phyloP scores from a whole-genome alignment of 2,113 vertebrate genomes.

The Siniperca knerii region DNA sequence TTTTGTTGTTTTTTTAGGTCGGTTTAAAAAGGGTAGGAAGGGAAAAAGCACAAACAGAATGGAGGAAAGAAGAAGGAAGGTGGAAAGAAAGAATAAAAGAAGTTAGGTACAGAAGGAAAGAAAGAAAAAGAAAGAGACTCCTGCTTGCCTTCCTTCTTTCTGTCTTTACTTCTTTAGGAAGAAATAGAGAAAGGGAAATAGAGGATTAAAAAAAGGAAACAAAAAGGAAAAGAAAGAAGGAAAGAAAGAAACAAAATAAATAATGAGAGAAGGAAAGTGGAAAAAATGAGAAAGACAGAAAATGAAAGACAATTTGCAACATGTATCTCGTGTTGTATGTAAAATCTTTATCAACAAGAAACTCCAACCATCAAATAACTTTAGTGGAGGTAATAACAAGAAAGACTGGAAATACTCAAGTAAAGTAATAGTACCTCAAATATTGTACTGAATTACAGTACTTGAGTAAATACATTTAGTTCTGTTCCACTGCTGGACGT shows the following conservation, averaged over 20 bases:
- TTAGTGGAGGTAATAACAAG: neutral
- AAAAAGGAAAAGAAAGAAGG: too few species aligned
- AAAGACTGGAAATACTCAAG: neutral
- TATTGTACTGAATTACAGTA: neutral
- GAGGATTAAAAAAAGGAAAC: too few species aligned
- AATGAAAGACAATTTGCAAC: too few species aligned
- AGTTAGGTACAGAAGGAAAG: too few species aligned
- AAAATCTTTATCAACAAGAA: neutral
- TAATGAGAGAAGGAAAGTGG: neutral
- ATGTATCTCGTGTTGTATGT: too few species aligned
- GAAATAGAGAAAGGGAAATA: neutral
- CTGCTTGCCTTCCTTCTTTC: too few species aligned
- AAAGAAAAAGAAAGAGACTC: too few species aligned
- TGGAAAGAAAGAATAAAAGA: neutral
- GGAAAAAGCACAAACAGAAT: too few species aligned
- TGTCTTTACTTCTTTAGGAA: too few species aligned
- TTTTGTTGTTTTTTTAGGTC: neutral
- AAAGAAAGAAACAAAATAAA: neutral
- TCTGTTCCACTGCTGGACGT: slow-evolving; percentile 4
- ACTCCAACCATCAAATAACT: neutral
- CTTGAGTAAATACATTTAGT: neutral
- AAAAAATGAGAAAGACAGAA: neutral
- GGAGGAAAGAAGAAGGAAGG: neutral
- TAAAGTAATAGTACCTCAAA: neutral
- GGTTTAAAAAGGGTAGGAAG: neutral